Evolutionary conservation across 2,888 invertebrate genomes (phyloP).

Genomic region (Eupithecia subumbrata): DNA sequence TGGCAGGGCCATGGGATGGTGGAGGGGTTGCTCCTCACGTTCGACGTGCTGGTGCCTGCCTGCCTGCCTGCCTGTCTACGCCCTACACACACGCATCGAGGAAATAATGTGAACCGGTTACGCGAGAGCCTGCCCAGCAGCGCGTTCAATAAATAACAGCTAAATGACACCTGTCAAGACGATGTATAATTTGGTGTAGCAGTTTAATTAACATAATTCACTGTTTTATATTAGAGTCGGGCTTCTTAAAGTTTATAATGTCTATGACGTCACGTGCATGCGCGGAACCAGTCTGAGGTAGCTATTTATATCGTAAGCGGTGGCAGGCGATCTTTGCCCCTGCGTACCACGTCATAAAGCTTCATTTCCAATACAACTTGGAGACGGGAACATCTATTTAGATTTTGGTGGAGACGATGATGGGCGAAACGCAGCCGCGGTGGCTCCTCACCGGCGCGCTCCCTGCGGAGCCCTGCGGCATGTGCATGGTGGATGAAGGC

Average conservation of each 20-base stretch:
- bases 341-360: not conserved
- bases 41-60: too few species aligned
- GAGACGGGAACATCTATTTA: not conserved
- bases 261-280: not conserved
- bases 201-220: constrained; percentile 4
- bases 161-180: not conserved
- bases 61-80: too few species aligned
- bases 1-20: too few species aligned
- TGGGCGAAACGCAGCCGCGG: not conserved
- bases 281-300: not conserved
- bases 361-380: not conserved
- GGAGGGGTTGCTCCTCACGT: too few species aligned
- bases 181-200: not conserved
- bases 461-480: too few species aligned
- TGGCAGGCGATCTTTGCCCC: too few species aligned
- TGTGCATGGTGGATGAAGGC: not conserved
- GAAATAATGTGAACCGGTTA: not conserved
- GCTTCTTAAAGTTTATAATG: not conserved
- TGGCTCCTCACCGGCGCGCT: too few species aligned
- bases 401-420: not conserved
- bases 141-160: not conserved
- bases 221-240: constrained; percentile 3
- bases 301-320: not conserved
- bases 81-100: too few species aligned
- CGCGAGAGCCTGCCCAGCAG: not conserved